Percentiles rank a stretch among this genome's conserved stretches.
Conservation (phyloP, 1,140 invertebrate species). For the Formica selysi region DNA sequence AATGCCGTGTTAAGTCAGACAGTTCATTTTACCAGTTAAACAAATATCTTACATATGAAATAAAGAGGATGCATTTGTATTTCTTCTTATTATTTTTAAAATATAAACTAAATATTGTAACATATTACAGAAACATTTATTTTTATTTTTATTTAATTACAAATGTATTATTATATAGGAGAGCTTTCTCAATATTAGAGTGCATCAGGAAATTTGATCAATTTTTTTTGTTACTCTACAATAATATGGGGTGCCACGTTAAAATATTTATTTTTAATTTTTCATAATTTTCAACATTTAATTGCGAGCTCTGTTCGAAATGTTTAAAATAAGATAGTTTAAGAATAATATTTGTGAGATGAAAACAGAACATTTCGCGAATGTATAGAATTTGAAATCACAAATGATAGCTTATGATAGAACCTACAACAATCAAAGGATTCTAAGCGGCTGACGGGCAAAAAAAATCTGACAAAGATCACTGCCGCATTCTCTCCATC, state of each 20-base stretch:
- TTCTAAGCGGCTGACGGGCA: constrained; percentile 22
- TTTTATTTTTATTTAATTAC: background rate
- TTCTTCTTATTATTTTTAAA: background rate
- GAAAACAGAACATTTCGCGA: too few relatives aligned
- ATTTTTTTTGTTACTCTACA: background rate
- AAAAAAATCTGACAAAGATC: constrained; percentile 45
- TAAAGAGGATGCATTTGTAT: background rate
- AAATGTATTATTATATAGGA: background rate
- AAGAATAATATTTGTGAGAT: too few relatives aligned
- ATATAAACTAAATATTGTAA: background rate
- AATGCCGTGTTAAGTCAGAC: background rate
- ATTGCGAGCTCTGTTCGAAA: too few relatives aligned
- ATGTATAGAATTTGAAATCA: background rate
- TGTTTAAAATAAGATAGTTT: too few relatives aligned
- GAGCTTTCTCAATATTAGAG: background rate
- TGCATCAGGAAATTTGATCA: background rate
- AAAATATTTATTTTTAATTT: too few relatives aligned
- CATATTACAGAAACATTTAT: background rate
- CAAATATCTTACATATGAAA: background rate
- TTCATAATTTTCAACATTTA: too few relatives aligned
- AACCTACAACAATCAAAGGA: background rate
- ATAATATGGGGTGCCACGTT: background rate
- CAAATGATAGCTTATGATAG: background rate
- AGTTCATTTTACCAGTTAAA: constrained; percentile 5
- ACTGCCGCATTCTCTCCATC: constrained; percentile 61